phyloP scores from a whole-genome alignment of 2,797 vertebrate genomes.

The Diglossa cyanea region DNA sequence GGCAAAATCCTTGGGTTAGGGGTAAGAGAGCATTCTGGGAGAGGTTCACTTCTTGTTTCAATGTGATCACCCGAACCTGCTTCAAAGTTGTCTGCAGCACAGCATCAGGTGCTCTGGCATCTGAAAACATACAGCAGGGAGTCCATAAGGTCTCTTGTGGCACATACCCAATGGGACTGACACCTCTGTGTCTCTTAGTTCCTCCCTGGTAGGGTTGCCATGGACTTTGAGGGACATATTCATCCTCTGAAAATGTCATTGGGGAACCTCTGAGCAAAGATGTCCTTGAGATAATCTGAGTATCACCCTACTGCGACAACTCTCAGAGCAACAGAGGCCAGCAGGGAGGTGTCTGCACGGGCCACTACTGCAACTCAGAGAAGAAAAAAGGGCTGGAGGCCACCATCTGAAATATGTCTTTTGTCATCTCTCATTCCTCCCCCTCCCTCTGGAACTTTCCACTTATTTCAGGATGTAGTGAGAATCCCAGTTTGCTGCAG shows the following conservation, averaged over 20 bases:
- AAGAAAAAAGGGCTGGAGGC: not conserved
- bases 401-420: not conserved
- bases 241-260: not conserved
- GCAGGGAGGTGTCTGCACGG: not conserved
- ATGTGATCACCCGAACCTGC: not conserved
- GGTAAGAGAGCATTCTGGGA: not conserved
- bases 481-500: not conserved
- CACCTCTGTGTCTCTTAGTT: not conserved
- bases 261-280: not conserved
- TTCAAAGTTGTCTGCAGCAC: not conserved
- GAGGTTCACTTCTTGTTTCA: not conserved
- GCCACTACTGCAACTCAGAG: not conserved
- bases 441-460: not conserved
- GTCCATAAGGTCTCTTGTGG: fast-evolving
- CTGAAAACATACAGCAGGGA: not conserved
- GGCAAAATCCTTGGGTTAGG: not conserved
- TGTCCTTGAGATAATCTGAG: not conserved
- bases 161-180: not conserved
- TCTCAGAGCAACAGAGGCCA: not conserved
- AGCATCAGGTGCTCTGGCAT: not conserved
- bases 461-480: not conserved
- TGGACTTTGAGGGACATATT: not conserved
- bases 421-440: not conserved
- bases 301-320: not conserved
- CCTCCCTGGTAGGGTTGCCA: not conserved